Percentiles rank a stretch among this genome's conserved stretches.
These are phyloP conservation scores for Pygmarrhopalites habei DNA, from an alignment of 1,140 invertebrate genomes.

Conservation along the genomic window DNA sequence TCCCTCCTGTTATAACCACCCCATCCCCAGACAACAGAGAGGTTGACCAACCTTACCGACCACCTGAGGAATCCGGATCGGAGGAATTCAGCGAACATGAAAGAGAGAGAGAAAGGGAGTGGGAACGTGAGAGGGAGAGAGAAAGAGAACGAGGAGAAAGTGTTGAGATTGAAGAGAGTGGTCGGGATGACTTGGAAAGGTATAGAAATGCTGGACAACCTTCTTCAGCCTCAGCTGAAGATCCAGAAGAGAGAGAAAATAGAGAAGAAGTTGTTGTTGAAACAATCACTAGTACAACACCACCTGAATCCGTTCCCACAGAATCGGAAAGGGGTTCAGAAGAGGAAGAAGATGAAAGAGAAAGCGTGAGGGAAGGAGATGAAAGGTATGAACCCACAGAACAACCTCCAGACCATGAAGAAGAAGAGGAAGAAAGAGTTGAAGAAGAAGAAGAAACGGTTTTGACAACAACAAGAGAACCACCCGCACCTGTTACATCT, in stretches of 20 bases:
- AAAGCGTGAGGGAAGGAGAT: neutral
- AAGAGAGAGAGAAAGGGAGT: too few relatives aligned
- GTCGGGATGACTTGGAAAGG: conserved; percentile 27
- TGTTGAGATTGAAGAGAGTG: conserved; percentile 31
- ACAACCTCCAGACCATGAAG: neutral
- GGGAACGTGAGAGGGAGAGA: neutral
- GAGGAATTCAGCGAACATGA: too few relatives aligned
- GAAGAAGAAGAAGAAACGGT: conserved; percentile 26
- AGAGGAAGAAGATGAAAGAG: too few relatives aligned
- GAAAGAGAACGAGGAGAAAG: neutral
- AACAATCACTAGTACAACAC: neutral
- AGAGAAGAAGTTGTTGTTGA: conserved; percentile 15
- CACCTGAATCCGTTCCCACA: too few relatives aligned
- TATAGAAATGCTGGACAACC: conserved; percentile 16
- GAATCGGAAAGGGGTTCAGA: too few relatives aligned
- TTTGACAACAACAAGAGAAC: neutral
- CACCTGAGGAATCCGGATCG: too few relatives aligned
- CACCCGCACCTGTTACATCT: neutral
- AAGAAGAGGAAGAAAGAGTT: conserved; percentile 15
- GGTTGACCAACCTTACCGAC: too few relatives aligned
- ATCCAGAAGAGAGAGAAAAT: neutral
- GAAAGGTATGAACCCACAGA: neutral
- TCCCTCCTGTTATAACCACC: too few relatives aligned
- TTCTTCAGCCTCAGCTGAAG: neutral
- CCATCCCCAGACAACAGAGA: too few relatives aligned